phyloP scores from a whole-genome alignment of 1,140 invertebrate species.

The Myzus persicae region DNA sequence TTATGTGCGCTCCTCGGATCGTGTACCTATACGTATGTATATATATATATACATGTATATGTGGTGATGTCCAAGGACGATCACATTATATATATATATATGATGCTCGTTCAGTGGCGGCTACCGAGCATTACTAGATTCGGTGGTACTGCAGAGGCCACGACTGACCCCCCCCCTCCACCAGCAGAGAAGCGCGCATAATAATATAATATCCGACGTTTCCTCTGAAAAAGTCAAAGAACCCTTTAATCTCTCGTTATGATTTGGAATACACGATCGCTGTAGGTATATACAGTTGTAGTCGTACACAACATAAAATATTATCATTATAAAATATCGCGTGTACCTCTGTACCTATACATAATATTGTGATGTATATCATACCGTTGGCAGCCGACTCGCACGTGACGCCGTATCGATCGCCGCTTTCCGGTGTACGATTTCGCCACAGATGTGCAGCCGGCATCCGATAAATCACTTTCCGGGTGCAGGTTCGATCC shows the following conservation, averaged over 20 bases:
- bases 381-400: background rate
- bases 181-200: background rate
- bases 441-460: background rate
- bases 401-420: slow-evolving; percentile 28
- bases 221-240: slow-evolving; percentile 7
- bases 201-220: background rate
- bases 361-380: background rate
- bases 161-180: background rate
- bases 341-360: background rate
- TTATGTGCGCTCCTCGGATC: background rate
- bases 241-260: slow-evolving; percentile 10
- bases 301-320: background rate
- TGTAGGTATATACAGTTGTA: background rate
- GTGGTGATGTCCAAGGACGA: background rate
- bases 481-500: slow-evolving; percentile 29
- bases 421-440: slow-evolving; percentile 18
- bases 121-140: background rate
- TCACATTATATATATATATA: background rate
- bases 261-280: background rate
- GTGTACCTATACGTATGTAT: no score
- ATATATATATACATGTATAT: background rate
- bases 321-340: background rate
- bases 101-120: background rate
- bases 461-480: slow-evolving; percentile 27
- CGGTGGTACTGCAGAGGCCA: slow-evolving; percentile 31